Evolutionary conservation across 2,113 vertebrate genomes (phyloP), one percentile per base, ranked within the genome.

Genomic region (Tyto alba): DNA sequence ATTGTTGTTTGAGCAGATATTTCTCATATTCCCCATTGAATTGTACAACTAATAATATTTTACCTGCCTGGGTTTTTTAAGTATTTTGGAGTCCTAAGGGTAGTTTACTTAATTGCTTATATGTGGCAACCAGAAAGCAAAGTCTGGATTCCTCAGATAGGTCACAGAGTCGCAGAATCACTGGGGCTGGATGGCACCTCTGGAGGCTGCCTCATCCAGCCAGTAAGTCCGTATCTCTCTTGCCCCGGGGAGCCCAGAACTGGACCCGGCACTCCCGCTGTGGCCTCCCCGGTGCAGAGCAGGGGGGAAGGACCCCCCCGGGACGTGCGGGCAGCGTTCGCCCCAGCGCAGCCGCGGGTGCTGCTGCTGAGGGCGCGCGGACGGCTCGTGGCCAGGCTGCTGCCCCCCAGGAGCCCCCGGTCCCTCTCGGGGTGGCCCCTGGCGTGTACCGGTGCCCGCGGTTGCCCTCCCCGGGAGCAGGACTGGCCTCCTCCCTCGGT

Each of bases 171-270:
- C 1, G 15, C 59, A 48, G 78, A 9, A 34, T 40, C n/a, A 1
- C 36, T 6, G 57, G 4, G 83, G 53, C 4, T 55, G 79, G 67
- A 55, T 7, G 29, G 56, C 45, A 6, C 1, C 60, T 66, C 57
- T 26, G 62, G 59, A 15, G n/a, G 3, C 13, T 14, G 38, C 27
- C 57, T 64, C 30, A 25, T 21, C 4, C 66, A 16, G 29, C 53
- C 6, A 0, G 3, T 41, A 7, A 0, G 2, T 8, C 63, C 1
- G 0, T 3, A 16, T 13, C 11, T 45, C n/a, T 13, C 22, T 12
- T 13, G 40, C n/a, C 1, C 25, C 18, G 57, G 43, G 41, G 41
- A 60, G 47, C 53, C 69, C 93, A 73, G 68, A 13, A 11, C 47
- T 23, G 69, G 41, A 22, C 56, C 20, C 23, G 3, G 67, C 6